phyloP scores from a whole-genome alignment of 2,888 invertebrate genomes.

The Balanococcus diminutus region DNA sequence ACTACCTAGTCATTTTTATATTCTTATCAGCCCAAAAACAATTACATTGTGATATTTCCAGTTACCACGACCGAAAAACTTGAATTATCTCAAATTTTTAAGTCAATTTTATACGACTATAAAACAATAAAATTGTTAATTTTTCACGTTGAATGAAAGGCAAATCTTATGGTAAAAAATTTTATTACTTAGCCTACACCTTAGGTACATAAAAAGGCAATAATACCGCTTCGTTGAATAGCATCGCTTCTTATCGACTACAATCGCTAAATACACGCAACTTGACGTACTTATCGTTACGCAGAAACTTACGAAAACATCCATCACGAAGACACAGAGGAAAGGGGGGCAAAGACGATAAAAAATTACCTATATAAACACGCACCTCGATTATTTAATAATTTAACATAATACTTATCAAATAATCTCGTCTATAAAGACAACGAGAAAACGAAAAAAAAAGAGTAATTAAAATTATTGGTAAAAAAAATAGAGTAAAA shows the following conservation, averaged over 20 bases:
- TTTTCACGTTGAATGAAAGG: not conserved
- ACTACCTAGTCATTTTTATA: not conserved
- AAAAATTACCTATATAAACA: not conserved
- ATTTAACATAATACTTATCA: not conserved
- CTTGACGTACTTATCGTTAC: not conserved
- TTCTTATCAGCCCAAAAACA: too few relatives aligned
- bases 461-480: not conserved
- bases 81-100: not conserved
- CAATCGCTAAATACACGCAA: not conserved
- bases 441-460: not conserved
- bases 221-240: not conserved
- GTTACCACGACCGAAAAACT: not conserved
- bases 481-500: conserved; percentile 9
- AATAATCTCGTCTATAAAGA: not conserved
- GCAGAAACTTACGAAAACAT: not conserved
- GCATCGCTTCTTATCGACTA: not conserved
- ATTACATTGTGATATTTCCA: not conserved
- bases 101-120: not conserved
- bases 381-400: not conserved
- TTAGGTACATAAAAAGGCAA: not conserved
- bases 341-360: not conserved
- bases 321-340: not conserved
- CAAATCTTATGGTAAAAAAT: not conserved
- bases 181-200: not conserved
- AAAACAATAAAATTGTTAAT: not conserved